A percentile compares a stretch with the other conserved stretches of the same genome.
Evolutionary conservation across 2,113 vertebrate species (phyloP).

Genomic region (Gobiocypris rarus): DNA sequence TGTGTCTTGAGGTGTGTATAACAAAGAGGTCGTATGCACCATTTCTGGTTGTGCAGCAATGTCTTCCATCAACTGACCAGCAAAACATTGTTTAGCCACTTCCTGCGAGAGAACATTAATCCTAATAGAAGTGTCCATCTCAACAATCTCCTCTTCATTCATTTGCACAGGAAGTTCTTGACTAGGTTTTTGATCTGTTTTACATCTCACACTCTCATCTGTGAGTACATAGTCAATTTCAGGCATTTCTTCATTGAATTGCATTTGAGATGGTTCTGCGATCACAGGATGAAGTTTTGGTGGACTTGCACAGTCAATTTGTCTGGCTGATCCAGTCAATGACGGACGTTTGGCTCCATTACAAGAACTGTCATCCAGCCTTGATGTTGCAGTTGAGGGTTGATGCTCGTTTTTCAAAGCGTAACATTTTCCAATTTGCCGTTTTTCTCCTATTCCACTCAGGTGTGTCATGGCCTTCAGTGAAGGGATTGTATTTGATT

Average conservation of each 20-base stretch:
- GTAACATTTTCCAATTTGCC: background rate
- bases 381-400: background rate
- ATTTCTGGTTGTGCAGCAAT: conserved; percentile 1
- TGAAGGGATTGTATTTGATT: background rate
- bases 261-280: background rate
- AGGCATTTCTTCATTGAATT: background rate
- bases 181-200: background rate
- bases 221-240: background rate
- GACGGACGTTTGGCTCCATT: background rate
- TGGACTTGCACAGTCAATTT: too few relatives aligned
- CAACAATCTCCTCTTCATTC: background rate
- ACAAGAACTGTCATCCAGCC: background rate
- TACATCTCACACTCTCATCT: background rate
- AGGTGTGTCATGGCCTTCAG: background rate
- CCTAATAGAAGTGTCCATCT: conserved; percentile 59
- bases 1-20: background rate
- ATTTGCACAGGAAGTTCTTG: background rate
- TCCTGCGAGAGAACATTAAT: conserved; percentile 66
- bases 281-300: background rate
- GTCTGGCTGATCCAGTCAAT: background rate
- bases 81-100: conserved; percentile 60
- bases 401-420: background rate
- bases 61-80: conserved; percentile 12
- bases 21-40: background rate
- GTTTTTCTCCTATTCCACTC: background rate